These are phyloP conservation scores for Neelides sp. DNA, from an alignment of 1,140 invertebrate species.

Conservation along the genomic window DNA sequence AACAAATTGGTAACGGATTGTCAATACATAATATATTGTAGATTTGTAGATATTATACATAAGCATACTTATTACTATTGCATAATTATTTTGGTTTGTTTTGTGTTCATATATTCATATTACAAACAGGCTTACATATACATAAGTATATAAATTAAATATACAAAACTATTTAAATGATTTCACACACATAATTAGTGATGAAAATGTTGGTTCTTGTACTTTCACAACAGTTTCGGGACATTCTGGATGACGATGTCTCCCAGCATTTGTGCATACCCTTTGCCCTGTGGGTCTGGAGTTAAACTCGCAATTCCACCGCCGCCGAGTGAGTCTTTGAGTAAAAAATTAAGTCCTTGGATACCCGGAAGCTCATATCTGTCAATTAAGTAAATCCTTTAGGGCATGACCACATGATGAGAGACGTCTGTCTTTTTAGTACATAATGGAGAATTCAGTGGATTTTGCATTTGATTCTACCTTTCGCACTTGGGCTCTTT, in stretches of 20 bases:
- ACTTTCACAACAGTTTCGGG: constrained; percentile 30
- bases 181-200: too few species aligned
- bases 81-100: too few species aligned
- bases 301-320: constrained; percentile 41
- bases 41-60: too few species aligned
- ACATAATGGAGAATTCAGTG: background rate
- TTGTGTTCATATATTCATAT: too few species aligned
- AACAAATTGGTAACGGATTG: too few species aligned
- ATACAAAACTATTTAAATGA: too few species aligned
- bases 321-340: constrained; percentile 38
- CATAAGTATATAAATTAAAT: too few species aligned
- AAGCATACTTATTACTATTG: too few species aligned
- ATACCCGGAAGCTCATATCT: constrained; percentile 37
- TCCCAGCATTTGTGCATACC: constrained; percentile 39
- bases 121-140: too few species aligned
- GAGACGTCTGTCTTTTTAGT: too few species aligned
- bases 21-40: too few species aligned
- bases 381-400: background rate
- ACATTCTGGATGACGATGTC: constrained; percentile 37
- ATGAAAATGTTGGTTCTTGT: too few species aligned
- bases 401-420: background rate
- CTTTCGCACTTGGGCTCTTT: constrained; percentile 2
- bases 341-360: constrained; percentile 39
- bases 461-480: background rate
- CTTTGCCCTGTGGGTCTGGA: constrained; percentile 41